Conservation (phyloP, 2,888 invertebrate species). For the Sclerodermus sp. region DNA sequence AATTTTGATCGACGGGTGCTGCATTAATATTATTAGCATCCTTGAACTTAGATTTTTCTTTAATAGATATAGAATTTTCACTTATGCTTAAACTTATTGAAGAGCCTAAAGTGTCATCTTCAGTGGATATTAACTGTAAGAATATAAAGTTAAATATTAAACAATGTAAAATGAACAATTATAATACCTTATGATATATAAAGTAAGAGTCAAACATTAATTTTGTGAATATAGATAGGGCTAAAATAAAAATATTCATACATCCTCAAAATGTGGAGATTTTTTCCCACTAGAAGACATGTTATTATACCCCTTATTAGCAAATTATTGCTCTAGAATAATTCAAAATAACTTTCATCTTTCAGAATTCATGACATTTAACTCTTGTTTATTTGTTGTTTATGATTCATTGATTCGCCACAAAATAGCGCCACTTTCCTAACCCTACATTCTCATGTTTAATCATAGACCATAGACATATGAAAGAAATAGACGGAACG, state of each 20-base stretch:
- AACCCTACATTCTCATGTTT: too few relatives aligned
- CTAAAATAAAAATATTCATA: slow-evolving; percentile 22
- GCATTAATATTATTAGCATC: slow-evolving; percentile 14
- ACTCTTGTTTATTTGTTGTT: slow-evolving; percentile 40
- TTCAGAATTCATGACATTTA: slow-evolving; percentile 31
- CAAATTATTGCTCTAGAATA: background rate
- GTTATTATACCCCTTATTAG: slow-evolving; percentile 6
- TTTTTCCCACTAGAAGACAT: slow-evolving; percentile 30
- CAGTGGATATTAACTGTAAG: slow-evolving; percentile 23
- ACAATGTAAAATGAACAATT: background rate
- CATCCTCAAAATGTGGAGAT: slow-evolving; percentile 30
- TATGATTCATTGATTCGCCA: slow-evolving; percentile 16
- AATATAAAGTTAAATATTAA: background rate
- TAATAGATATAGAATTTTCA: slow-evolving; percentile 43
- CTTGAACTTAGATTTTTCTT: slow-evolving; percentile 35
- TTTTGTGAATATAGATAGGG: background rate
- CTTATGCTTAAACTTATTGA: slow-evolving; percentile 45
- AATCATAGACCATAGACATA: too few relatives aligned
- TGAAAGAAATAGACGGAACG: too few relatives aligned
- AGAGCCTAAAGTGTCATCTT: slow-evolving; percentile 42
- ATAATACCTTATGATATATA: background rate
- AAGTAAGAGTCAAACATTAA: slow-evolving; percentile 11
- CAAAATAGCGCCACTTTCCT: slow-evolving; percentile 1
- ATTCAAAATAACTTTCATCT: background rate
- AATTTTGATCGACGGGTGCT: slow-evolving; percentile 7